Conservation (phyloP, 1,140 invertebrate species). For the Ostrea edulis region DNA sequence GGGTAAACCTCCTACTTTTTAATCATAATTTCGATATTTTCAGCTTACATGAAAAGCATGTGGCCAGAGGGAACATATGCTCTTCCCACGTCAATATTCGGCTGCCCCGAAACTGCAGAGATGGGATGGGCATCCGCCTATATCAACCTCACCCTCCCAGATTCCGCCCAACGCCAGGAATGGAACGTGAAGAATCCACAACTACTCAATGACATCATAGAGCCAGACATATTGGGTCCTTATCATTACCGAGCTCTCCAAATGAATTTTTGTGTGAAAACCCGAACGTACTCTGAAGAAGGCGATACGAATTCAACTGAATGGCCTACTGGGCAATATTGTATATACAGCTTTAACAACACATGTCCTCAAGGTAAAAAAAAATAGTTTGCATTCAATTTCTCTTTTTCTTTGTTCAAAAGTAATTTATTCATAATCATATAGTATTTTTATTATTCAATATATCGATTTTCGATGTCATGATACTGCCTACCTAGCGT, state of each 20-base stretch:
- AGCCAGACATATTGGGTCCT: slow-evolving; percentile 43
- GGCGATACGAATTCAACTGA: background rate
- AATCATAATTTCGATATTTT: background rate
- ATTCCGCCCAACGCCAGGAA: background rate
- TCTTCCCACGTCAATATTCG: slow-evolving; percentile 43
- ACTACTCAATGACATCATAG: background rate
- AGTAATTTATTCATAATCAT: too few species aligned
- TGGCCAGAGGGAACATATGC: slow-evolving; percentile 42
- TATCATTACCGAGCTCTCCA: slow-evolving; percentile 23
- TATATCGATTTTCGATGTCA: too few species aligned
- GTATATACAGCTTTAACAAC: slow-evolving; percentile 7
- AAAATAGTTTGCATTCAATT: background rate
- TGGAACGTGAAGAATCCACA: slow-evolving; percentile 12
- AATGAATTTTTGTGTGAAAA: slow-evolving; percentile 46
- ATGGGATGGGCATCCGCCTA: slow-evolving; percentile 12
- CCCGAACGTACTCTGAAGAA: background rate
- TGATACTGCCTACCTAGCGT: too few species aligned
- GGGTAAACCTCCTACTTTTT: too few species aligned
- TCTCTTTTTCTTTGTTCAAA: background rate
- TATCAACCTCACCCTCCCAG: slow-evolving; percentile 40
- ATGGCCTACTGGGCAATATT: slow-evolving; percentile 44
- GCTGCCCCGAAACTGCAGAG: slow-evolving; percentile 43
- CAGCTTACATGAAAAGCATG: background rate
- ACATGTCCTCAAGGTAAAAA: slow-evolving; percentile 37
- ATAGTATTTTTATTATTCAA: too few species aligned